phyloP scores from a whole-genome alignment of 2,113 vertebrate species.

The Chaetura pelagica region DNA sequence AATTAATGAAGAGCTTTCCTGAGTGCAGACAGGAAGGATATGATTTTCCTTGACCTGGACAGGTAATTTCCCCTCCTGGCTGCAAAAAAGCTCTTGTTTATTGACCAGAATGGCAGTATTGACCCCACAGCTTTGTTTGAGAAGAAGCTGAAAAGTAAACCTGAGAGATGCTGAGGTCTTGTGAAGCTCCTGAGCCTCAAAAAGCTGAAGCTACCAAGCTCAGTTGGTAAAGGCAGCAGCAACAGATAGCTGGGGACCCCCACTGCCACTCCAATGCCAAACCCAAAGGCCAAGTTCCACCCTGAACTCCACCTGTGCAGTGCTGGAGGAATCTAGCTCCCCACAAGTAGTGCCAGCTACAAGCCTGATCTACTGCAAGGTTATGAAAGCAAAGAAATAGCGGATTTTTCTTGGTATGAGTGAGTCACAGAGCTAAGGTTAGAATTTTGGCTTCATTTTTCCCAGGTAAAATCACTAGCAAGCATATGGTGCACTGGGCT shows the following conservation, averaged over 20 bases:
- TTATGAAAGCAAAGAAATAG: neutral
- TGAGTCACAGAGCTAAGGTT: neutral
- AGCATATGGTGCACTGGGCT: neutral
- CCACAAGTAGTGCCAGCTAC: fast-evolving
- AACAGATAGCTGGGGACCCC: neutral
- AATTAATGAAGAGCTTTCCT: neutral
- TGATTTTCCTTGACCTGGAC: neutral
- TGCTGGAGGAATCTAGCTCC: neutral
- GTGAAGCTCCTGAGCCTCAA: neutral
- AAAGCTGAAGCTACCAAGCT: neutral
- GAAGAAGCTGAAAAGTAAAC: neutral
- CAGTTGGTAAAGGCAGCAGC: neutral
- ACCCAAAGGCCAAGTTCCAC: neutral
- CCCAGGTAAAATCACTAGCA: neutral
- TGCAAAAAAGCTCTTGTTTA: neutral
- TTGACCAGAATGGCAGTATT: neutral
- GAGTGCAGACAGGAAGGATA: neutral
- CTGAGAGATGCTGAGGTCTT: too few species aligned
- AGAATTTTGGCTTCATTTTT: neutral
- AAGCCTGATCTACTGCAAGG: neutral
- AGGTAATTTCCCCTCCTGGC: neutral
- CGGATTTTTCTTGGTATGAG: neutral
- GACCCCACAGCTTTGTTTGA: neutral
- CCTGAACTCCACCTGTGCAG: neutral
- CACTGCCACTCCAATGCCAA: fast-evolving